Conservation (phyloP, 2,888 invertebrate species). For the Clistopyga incitator region DNA sequence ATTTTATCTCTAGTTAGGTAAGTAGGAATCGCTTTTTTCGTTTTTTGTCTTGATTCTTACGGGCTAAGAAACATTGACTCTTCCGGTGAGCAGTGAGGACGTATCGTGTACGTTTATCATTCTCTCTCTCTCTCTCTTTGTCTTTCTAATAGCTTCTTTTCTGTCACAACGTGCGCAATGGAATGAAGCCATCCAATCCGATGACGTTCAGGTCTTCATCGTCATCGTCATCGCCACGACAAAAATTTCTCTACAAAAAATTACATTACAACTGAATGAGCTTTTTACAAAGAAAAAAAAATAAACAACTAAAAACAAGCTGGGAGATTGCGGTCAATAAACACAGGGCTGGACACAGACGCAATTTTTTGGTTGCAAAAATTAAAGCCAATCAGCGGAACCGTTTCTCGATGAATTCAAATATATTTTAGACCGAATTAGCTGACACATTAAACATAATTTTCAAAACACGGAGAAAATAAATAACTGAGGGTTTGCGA, state of each 20-base stretch:
- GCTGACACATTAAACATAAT: constrained; percentile 82
- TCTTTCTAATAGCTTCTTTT: constrained; percentile 68
- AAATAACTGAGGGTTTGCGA: constrained; percentile 22
- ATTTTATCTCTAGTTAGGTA: constrained; percentile 18
- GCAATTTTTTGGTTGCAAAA: constrained; percentile 65
- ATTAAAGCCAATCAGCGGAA: constrained; percentile 42
- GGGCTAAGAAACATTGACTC: constrained; percentile 58
- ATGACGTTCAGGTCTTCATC: constrained; percentile 81
- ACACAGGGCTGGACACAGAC: constrained; percentile 70
- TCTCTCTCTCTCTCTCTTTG: constrained; percentile 40
- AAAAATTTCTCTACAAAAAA: constrained; percentile 80
- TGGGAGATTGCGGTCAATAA: constrained; percentile 17
- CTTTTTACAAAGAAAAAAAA: constrained; percentile 17
- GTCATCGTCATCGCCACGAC: constrained; percentile 74
- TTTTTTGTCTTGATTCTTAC: constrained; percentile 45
- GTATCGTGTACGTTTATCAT: constrained; percentile 23
- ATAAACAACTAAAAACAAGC: constrained; percentile 22
- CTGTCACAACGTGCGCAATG: constrained; percentile 80
- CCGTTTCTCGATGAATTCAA: constrained; percentile 31
- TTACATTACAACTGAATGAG: constrained; percentile 73
- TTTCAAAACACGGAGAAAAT: constrained; percentile 71
- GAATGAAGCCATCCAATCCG: constrained; percentile 83
- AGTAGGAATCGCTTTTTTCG: constrained; percentile 34
- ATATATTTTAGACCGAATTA: not conserved
- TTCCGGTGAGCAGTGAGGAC: constrained; percentile 31